Evolutionary conservation across 2,888 invertebrate genomes (phyloP).

Genomic region (Cryptophagus acutangulus): DNA sequence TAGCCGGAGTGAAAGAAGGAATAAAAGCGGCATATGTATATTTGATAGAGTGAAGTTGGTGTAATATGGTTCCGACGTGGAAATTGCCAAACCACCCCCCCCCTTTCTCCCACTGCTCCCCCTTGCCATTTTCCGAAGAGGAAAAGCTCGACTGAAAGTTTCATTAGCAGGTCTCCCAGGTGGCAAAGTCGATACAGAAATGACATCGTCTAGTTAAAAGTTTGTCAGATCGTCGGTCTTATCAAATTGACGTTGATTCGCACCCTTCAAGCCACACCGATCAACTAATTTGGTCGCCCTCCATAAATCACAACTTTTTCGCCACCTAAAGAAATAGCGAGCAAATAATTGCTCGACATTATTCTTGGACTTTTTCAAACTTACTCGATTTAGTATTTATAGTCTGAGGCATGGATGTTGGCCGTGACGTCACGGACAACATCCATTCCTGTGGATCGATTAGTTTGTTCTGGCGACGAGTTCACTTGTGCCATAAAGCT

Average conservation of each 20-base stretch:
- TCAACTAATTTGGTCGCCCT: slow-evolving; percentile 3
- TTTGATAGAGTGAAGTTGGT: slow-evolving; percentile 25
- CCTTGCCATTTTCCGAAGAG: too few relatives aligned
- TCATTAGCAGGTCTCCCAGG: slow-evolving; percentile 30
- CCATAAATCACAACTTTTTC: slow-evolving; percentile 1
- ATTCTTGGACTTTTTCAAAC: too few relatives aligned
- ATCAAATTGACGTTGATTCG: slow-evolving; percentile 25
- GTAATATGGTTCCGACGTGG: slow-evolving; percentile 24
- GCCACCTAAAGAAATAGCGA: too few relatives aligned
- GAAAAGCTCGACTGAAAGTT: slow-evolving; percentile 30
- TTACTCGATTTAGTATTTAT: too few relatives aligned
- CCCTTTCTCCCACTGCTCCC: slow-evolving; percentile 13
- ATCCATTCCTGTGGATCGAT: too few relatives aligned
- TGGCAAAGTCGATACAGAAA: slow-evolving; percentile 21
- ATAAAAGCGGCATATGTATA: slow-evolving; percentile 24
- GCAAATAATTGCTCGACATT: too few relatives aligned
- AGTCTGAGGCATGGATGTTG: too few relatives aligned
- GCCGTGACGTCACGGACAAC: too few relatives aligned
- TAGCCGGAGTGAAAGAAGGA: slow-evolving; percentile 15
- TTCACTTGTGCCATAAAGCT: too few relatives aligned
- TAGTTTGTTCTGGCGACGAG: too few relatives aligned
- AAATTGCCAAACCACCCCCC: slow-evolving; percentile 25
- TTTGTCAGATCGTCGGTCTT: slow-evolving; percentile 31
- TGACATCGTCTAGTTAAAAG: slow-evolving; percentile 25
- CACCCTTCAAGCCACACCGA: not conserved